Evolutionary conservation across 2,113 vertebrate species (phyloP), one percentile per base, ranked within the genome.

Genomic region (Scomber colias): DNA sequence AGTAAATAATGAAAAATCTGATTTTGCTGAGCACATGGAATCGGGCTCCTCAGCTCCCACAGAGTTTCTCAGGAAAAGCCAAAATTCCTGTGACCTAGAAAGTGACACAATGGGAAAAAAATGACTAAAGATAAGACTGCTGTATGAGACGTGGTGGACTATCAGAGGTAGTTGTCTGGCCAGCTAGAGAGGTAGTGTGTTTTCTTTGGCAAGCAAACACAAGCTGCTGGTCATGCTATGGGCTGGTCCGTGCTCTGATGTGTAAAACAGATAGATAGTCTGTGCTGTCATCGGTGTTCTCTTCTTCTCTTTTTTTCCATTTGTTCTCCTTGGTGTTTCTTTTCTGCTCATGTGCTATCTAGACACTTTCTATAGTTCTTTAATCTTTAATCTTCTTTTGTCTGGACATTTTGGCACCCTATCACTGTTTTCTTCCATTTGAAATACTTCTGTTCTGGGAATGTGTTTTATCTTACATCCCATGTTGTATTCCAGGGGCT

Each of bases 211-310:
- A 53, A 57, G 65, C 49, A 74, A 83, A 67, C 82, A 85, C 21
- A 56, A 87, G 74, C 81, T 79, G 57, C 45, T 57, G 75, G 66
- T 86, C 66, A 19, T 75, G 60, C 71, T 78, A 67, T 55, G 81
- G 70, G 73, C 57, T 13, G 11, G 59, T 74, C 76, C 8, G 2
- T 75, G 51, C 50, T 81, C 81, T 90, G 85, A 93, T 91, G 87
- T 69, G 7, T 89, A 86, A 90, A 92, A 71, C 91, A 92, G 84
- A 90, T 66, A 88, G 45, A 77, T 54, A 45, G 30, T 61, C 78
- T 79, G 4, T 51, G 24, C 71, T 75, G 74, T 76, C 30, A 46
- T 46, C 11, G 11, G 4, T 77, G 60, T 77, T 86, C 75, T 74
- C 55, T 64, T 79, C 45, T 35, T 15, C 40, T 61, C 15, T 65